Evolutionary conservation across 2,888 invertebrate species (phyloP), one percentile per base, ranked within the genome.

Genomic region (Itoplectis maculator): DNA sequence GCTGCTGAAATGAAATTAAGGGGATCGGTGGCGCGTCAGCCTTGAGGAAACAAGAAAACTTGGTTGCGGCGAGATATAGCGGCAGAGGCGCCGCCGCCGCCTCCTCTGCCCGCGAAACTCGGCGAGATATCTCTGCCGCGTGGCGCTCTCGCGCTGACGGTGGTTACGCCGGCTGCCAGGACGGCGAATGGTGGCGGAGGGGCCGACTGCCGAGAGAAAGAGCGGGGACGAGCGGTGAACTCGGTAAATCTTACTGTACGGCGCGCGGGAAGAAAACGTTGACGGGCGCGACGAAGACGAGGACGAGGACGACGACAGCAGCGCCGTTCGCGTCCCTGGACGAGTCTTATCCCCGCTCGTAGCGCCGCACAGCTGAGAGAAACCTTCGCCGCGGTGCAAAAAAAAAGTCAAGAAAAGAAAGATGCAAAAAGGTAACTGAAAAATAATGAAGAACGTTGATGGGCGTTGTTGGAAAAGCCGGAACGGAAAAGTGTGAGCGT

Each of bases 11-110:
- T 86, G 89, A 90, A 91, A 91, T 92, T 92, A 91, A 91, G 90
- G 91, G 92, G 91, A 92, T 91, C 75, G 70, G 75, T 90, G 90
- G 90, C 90, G 89, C 91, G 90, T 91, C 85, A 87, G 81, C 63
- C 83, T 77, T 86, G 78, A 82, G 87, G 87, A 90, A 91, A 91
- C 90, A 91, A 90, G 90, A 90, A 91, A 91, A 91, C 88, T 89
- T 82, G 45, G 59, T 79, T 80, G 63, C 72, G 68, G 85, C 81
- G 63, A 56, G 86, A 88, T 86, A 87, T 88, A n/a, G 86, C 85
- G 47, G 72, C 86, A 83, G 75, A 82, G 69, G 80, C 83, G 54
- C 54, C 54, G 59, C 56, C n/a, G n/a, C n/a, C n/a, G n/a, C n/a
- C n/a, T n/a, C n/a, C n/a, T 73, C 68, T 68, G 49, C 75, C 56